phyloP scores from a whole-genome alignment of 64 coral and sea anemone species.

The Porites lutea region DNA sequence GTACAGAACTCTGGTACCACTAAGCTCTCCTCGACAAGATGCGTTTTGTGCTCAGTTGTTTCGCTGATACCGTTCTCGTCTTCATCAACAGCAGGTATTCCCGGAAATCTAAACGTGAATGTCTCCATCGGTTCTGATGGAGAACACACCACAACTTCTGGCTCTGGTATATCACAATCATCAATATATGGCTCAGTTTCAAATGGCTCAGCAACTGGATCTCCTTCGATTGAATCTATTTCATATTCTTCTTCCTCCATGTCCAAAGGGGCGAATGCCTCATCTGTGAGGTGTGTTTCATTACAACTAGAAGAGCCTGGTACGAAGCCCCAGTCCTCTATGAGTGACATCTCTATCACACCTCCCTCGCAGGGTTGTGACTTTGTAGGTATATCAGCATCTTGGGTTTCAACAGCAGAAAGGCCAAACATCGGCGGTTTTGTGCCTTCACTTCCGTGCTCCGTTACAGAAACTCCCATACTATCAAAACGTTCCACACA shows the following conservation, averaged over 20 bases:
- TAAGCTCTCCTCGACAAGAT: neutral
- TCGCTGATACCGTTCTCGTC: neutral
- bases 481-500: too few species aligned
- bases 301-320: neutral
- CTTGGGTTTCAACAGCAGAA: neutral
- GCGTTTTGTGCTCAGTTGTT: neutral
- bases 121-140: neutral
- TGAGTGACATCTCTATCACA: neutral
- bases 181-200: neutral
- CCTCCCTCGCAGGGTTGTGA: neutral
- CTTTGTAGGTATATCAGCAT: neutral
- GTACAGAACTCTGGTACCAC: neutral
- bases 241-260: too few species aligned
- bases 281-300: too few species aligned
- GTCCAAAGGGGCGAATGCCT: too few species aligned
- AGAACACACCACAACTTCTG: neutral
- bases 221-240: neutral
- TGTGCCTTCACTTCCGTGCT: neutral
- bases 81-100: neutral
- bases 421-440: neutral
- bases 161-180: neutral
- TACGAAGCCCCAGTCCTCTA: neutral
- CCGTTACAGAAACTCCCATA: too few species aligned
- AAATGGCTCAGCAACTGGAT: neutral
- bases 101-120: conserved; percentile 4